Conservation (phyloP, 2,888 invertebrate species). For the Halictus ligatus region DNA sequence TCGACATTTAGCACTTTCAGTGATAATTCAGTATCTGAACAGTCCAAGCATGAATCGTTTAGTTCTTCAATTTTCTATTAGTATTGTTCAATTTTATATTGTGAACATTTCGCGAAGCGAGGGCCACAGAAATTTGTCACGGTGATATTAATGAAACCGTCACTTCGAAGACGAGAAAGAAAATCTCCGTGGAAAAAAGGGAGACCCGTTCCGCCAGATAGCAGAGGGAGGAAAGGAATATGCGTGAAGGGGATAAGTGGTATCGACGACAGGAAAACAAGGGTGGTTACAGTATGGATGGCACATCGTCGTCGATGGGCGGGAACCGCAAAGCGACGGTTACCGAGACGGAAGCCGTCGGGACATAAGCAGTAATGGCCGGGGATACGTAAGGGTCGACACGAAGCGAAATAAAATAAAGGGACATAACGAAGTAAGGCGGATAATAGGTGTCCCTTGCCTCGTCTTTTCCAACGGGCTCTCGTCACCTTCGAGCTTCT, state of each 20-base stretch:
- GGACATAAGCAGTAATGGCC: slow-evolving; percentile 71
- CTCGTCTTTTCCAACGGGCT: slow-evolving; percentile 39
- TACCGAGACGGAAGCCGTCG: slow-evolving; percentile 61
- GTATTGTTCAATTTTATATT: neutral
- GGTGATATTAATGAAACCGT: neutral
- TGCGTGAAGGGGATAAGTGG: slow-evolving; percentile 37
- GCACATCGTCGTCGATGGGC: slow-evolving; percentile 40
- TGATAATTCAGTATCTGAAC: neutral
- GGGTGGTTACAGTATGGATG: slow-evolving; percentile 45
- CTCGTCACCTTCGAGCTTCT: slow-evolving; percentile 47
- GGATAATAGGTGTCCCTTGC: slow-evolving; percentile 62
- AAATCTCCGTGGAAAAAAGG: slow-evolving; percentile 5
- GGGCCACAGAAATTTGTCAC: neutral
- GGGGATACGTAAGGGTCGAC: slow-evolving; percentile 67
- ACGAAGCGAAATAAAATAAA: slow-evolving; percentile 65
- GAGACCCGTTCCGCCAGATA: neutral
- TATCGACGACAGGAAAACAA: slow-evolving; percentile 47
- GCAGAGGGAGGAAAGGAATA: slow-evolving; percentile 26
- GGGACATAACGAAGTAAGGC: slow-evolving; percentile 65
- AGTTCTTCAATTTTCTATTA: too few relatives aligned
- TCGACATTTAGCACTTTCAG: neutral
- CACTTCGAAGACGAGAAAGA: neutral
- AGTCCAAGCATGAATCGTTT: neutral
- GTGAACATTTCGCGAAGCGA: neutral
- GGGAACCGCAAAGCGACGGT: slow-evolving; percentile 64